A percentile compares a stretch with the other conserved stretches of the same genome.
These are phyloP conservation scores for Andrena dorsata DNA, from an alignment of 2,888 invertebrate species.

Conservation along the genomic window DNA sequence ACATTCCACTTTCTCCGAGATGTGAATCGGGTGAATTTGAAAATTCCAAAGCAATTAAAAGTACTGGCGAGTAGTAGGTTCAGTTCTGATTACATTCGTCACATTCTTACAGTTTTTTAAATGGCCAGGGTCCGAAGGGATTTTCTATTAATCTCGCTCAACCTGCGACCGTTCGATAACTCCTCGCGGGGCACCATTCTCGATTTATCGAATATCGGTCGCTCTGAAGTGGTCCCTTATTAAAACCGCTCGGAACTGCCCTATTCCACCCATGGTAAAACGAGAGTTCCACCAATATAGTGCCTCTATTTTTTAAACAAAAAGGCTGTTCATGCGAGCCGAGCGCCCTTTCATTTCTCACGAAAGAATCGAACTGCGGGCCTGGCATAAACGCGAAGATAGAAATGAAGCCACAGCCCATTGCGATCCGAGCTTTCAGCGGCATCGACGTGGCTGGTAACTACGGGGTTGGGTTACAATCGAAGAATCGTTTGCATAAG, in stretches of 20 bases:
- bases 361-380: not conserved
- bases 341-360: not conserved
- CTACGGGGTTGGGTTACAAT: not conserved
- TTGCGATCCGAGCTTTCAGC: not conserved
- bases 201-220: slow-evolving; percentile 24
- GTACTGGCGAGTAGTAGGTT: not conserved
- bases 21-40: too few species aligned
- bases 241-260: slow-evolving; percentile 17
- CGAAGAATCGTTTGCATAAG: not conserved
- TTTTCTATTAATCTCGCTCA: not conserved
- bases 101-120: not conserved
- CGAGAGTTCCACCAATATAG: not conserved
- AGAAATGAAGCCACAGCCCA: not conserved
- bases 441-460: not conserved
- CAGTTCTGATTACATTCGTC: not conserved
- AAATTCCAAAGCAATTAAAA: too few species aligned
- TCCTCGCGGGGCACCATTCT: not conserved
- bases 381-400: too few species aligned
- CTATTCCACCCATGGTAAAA: not conserved
- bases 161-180: not conserved
- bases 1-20: too few species aligned
- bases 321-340: not conserved
- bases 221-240: slow-evolving; percentile 19
- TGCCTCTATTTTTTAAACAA: not conserved
- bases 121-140: not conserved